Evolutionary conservation across 2,888 invertebrate genomes (phyloP).

Genomic region (Phengaris alcon): DNA sequence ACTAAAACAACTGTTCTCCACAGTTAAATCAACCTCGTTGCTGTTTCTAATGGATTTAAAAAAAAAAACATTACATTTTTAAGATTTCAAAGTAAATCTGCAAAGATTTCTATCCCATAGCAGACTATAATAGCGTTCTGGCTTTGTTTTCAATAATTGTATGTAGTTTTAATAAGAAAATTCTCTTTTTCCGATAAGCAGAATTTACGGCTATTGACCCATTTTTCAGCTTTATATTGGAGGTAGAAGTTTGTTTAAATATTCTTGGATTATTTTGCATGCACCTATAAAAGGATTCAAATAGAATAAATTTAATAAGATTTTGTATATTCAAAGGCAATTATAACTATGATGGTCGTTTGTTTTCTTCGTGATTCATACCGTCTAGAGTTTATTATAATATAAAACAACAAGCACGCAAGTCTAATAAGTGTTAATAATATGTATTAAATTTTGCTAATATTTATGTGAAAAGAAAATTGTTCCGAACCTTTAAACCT

Average conservation of each 20-base stretch:
- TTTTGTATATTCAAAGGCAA: background rate
- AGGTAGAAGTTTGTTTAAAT: background rate
- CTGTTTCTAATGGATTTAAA: background rate
- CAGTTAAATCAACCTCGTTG: background rate
- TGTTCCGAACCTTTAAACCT: constrained; percentile 12
- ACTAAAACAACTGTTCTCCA: constrained; percentile 31
- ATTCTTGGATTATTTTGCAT: background rate
- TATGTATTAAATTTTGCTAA: background rate
- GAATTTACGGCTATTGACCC: background rate
- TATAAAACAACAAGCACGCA: background rate
- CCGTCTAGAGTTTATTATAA: too few species aligned
- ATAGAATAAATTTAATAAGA: background rate
- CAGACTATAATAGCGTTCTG: background rate
- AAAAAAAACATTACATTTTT: background rate
- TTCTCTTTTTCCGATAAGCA: background rate
- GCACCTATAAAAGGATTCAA: background rate
- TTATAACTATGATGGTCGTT: background rate
- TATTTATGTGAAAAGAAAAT: background rate
- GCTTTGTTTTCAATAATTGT: constrained; percentile 3
- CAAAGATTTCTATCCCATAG: too few species aligned
- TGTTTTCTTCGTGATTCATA: too few species aligned
- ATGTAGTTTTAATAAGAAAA: constrained; percentile 3
- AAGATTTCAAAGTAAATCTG: background rate
- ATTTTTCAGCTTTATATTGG: background rate
- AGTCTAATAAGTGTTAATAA: background rate